Evolutionary conservation across 2,797 vertebrate genomes (phyloP).

Genomic region (Pangasius sanitwongsei): DNA sequence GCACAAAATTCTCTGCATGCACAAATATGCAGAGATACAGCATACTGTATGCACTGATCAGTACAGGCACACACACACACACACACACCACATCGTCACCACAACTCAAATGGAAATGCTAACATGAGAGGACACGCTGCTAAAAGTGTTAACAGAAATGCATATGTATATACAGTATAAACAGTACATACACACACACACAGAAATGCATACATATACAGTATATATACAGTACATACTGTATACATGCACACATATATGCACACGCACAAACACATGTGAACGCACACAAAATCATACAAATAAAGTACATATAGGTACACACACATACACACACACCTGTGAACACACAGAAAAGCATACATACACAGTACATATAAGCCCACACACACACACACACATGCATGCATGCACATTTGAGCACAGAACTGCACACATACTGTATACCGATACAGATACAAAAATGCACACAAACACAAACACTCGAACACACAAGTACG

Average conservation of each 20-base stretch:
- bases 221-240: neutral
- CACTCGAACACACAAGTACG: no score
- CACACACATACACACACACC: neutral
- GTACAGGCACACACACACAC: neutral
- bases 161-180: neutral
- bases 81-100: neutral
- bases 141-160: neutral
- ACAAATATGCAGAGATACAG: neutral
- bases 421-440: no score
- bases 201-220: no score
- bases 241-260: neutral
- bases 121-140: neutral
- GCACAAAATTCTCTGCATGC: neutral
- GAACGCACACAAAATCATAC: no score
- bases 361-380: neutral
- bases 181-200: no score
- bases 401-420: no score
- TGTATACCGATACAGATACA: neutral
- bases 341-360: neutral
- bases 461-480: no score
- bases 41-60: neutral
- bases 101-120: neutral
- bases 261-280: no score
- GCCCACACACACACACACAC: neutral
- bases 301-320: neutral